Percentiles rank a stretch among this genome's conserved stretches.
phyloP scores from a whole-genome alignment of 1,140 invertebrate species.

The Bombus soroeensis region DNA sequence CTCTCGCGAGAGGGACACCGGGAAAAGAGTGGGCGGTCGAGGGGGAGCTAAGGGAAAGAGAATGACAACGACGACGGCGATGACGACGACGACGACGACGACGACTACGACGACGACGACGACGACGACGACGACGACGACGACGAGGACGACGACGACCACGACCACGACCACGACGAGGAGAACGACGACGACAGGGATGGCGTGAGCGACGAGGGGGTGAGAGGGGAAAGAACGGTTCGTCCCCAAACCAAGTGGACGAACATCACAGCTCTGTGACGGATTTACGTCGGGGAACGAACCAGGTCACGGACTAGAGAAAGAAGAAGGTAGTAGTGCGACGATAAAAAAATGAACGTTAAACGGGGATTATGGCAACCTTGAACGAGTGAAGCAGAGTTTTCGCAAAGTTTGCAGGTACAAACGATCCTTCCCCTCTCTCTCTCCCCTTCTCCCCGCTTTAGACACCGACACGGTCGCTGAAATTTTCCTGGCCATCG shows the following conservation, averaged over 20 bases:
- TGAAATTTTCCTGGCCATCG: background rate
- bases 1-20: constrained; percentile 66
- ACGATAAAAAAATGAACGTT: constrained; percentile 41
- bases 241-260: constrained; percentile 62
- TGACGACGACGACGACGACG: background rate
- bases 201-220: background rate
- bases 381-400: constrained; percentile 47
- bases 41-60: constrained; percentile 36
- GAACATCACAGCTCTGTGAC: constrained; percentile 65
- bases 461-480: background rate
- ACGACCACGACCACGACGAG: background rate
- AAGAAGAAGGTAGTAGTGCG: constrained; percentile 51
- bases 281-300: constrained; percentile 68
- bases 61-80: constrained; percentile 28
- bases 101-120: background rate
- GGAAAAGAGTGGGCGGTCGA: constrained; percentile 38
- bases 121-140: background rate
- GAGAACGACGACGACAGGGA: background rate
- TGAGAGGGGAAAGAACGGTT: constrained; percentile 55
- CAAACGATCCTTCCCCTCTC: background rate
- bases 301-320: constrained; percentile 70
- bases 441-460: background rate
- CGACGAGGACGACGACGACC: background rate
- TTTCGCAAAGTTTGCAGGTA: constrained; percentile 35
- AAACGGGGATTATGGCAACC: constrained; percentile 61